A percentile compares a stretch with the other conserved stretches of the same genome.
phyloP scores from a whole-genome alignment of 2,797 vertebrate species.

The Fundulus diaphanus region DNA sequence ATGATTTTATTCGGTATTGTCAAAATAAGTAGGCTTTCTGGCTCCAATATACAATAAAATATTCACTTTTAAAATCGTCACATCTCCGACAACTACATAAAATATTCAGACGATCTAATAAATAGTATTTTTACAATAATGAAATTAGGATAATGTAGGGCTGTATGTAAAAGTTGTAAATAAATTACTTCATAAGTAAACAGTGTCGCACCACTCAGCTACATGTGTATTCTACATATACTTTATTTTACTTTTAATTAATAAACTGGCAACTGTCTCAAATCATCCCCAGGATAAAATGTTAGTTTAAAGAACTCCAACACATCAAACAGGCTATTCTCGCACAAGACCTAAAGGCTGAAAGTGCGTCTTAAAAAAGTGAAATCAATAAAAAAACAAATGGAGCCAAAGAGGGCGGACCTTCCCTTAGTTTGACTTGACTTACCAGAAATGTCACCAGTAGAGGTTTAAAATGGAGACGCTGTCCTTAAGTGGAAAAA shows the following conservation, averaged over 20 bases:
- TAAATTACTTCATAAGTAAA: background rate
- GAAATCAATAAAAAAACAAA: background rate
- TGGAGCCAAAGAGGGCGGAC: background rate
- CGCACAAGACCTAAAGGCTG: background rate
- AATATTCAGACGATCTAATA: no score
- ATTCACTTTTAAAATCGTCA: no score
- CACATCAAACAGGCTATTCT: background rate
- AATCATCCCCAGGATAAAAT: background rate
- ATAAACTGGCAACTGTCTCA: background rate
- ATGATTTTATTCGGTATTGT: no score
- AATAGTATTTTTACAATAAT: no score
- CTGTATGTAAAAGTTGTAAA: no score
- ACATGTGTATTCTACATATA: background rate
- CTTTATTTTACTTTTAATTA: background rate
- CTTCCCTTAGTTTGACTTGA: background rate
- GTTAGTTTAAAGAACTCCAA: background rate
- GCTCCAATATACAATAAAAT: no score
- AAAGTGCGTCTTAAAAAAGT: background rate
- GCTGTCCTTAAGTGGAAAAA: background rate
- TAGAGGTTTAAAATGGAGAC: background rate
- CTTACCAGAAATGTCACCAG: background rate
- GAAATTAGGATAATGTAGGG: no score
- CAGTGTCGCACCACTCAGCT: background rate
- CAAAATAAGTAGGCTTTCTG: no score
- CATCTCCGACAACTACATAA: no score